phyloP scores from a whole-genome alignment of 2,888 invertebrate genomes.

The Andrena haemorrhoa region DNA sequence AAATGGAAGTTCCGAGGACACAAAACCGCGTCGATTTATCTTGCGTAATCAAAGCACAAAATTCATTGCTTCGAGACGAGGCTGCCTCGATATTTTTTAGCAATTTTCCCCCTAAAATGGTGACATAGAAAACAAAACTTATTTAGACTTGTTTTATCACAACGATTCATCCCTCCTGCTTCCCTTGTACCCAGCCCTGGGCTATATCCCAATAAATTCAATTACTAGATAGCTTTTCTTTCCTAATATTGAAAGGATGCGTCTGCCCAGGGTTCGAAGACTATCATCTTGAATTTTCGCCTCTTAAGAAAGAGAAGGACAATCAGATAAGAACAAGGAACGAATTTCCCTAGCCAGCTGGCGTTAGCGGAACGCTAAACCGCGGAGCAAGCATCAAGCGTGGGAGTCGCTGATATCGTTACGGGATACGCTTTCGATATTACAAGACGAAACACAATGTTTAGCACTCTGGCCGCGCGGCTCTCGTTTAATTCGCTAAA shows the following conservation, averaged over 20 bases:
- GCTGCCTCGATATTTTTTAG: background rate
- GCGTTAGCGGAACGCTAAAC: background rate
- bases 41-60: background rate
- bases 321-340: background rate
- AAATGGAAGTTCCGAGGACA: background rate
- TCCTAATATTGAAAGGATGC: background rate
- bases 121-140: background rate
- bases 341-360: background rate
- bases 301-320: background rate
- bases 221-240: constrained; percentile 1
- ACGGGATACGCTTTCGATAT: constrained; percentile 22
- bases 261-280: background rate
- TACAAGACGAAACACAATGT: constrained; percentile 10
- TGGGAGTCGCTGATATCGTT: constrained; percentile 7
- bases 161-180: constrained; percentile 1
- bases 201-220: background rate
- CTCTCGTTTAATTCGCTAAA: background rate
- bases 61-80: background rate
- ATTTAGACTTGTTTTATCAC: background rate
- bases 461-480: constrained; percentile 10
- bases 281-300: background rate
- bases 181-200: background rate
- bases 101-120: background rate
- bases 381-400: constrained; percentile 6
- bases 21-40: background rate